Conservation (phyloP, 37 sponge, comb jelly and placozoan genomes). For the Chondrosia reniformis region DNA sequence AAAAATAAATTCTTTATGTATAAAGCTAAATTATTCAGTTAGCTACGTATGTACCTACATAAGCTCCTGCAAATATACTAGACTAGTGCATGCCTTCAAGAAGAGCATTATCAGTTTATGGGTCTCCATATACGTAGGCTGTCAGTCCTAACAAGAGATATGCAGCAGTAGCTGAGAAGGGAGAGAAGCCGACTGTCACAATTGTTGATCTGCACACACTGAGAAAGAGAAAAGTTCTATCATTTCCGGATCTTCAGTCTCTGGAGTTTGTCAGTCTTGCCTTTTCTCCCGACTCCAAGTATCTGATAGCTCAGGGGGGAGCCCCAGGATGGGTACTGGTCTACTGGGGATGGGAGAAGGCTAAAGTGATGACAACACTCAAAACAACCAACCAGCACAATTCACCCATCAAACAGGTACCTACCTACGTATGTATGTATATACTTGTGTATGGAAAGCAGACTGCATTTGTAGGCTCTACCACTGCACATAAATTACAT, state of each 20-base stretch:
- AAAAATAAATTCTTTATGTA: no score
- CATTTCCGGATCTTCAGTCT: slow-evolving; percentile 35
- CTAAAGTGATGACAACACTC: slow-evolving; percentile 78
- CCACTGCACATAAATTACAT: no score
- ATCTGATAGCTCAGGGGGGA: slow-evolving; percentile 72
- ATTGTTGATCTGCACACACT: slow-evolving; percentile 83
- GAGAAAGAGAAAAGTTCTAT: slow-evolving; percentile 71
- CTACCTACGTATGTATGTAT: background rate
- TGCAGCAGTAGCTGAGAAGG: slow-evolving; percentile 88
- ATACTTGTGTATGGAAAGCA: background rate
- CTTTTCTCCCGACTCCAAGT: slow-evolving; percentile 97
- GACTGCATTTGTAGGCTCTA: background rate
- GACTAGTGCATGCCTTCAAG: background rate
- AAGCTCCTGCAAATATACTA: background rate
- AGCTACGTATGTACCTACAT: background rate
- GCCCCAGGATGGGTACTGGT: slow-evolving; percentile 71
- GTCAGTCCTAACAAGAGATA: slow-evolving; percentile 92
- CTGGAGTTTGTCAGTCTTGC: slow-evolving; percentile 82
- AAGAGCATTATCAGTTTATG: no score
- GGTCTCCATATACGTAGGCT: slow-evolving; percentile 29
- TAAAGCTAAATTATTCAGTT: background rate
- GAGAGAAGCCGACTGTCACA: slow-evolving; percentile 76
- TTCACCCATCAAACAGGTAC: slow-evolving; percentile 78
- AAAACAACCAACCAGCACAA: slow-evolving; percentile 62
- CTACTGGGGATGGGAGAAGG: slow-evolving; percentile 98